Conservation (phyloP, 2,888 invertebrate species). For the Parnassius apollo region DNA sequence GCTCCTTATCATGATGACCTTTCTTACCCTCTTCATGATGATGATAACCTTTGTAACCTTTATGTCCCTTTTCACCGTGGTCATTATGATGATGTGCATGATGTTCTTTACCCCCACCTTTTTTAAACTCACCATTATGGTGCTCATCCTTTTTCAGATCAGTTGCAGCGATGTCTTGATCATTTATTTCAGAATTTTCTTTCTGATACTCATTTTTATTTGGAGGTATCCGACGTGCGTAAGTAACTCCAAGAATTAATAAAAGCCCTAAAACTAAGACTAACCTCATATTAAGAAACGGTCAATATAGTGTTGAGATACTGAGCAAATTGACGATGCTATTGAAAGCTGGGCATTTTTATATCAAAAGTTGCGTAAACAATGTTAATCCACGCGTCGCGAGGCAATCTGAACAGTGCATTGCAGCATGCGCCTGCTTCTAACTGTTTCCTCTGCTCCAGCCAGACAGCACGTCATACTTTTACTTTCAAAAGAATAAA, state of each 20-base stretch:
- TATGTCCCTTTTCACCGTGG: conserved; percentile 86
- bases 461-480: neutral
- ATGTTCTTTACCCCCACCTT: conserved; percentile 85
- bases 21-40: conserved; percentile 85
- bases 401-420: conserved; percentile 45
- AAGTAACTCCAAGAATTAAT: conserved; percentile 44
- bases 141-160: conserved; percentile 75
- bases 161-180: conserved; percentile 65
- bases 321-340: conserved; percentile 60
- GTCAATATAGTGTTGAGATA: conserved; percentile 31
- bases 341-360: conserved; percentile 72
- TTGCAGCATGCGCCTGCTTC: conserved; percentile 48
- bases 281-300: conserved; percentile 56
- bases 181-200: conserved; percentile 40
- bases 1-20: conserved; percentile 87
- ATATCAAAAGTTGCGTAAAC: conserved; percentile 78
- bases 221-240: conserved; percentile 56
- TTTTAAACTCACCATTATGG: conserved; percentile 76
- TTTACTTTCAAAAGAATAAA: too few relatives aligned
- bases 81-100: conserved; percentile 83
- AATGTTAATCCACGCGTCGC: conserved; percentile 64
- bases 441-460: conserved; percentile 3
- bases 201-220: conserved; percentile 38
- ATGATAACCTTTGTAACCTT: conserved; percentile 86
- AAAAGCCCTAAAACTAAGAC: conserved; percentile 55